These are phyloP conservation scores for Erpetoichthys calabaricus DNA, from an alignment of 2,797 vertebrate species.

Conservation along the genomic window DNA sequence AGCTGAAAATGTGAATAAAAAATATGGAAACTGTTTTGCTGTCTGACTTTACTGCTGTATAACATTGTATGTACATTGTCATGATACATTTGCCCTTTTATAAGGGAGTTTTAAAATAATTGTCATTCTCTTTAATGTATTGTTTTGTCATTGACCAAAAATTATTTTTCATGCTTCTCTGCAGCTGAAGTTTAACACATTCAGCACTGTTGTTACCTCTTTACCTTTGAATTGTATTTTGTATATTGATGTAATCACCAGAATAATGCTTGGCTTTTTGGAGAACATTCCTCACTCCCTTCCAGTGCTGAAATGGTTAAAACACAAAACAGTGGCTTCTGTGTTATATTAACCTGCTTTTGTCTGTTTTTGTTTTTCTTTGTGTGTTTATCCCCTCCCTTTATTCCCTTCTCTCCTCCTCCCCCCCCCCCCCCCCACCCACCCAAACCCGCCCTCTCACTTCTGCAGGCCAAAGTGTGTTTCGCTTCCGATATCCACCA, in stretches of 20 bases:
- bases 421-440: slow-evolving; percentile 8
- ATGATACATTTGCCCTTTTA: too few relatives aligned
- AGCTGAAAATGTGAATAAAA: too few relatives aligned
- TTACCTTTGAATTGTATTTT: too few relatives aligned
- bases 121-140: too few relatives aligned
- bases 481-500: slow-evolving; percentile 64
- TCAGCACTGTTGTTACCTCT: not conserved
- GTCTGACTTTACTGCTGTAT: too few relatives aligned
- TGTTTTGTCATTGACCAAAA: too few relatives aligned
- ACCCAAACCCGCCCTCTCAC: slow-evolving; percentile 4
- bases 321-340: slow-evolving; percentile 13
- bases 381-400: slow-evolving; percentile 12
- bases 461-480: slow-evolving; percentile 60
- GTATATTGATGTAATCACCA: too few relatives aligned
- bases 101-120: too few relatives aligned
- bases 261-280: too few relatives aligned
- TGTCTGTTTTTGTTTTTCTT: slow-evolving; percentile 16
- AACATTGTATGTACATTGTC: too few relatives aligned
- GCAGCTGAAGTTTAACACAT: not conserved
- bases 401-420: slow-evolving; percentile 4
- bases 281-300: not conserved
- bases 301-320: slow-evolving; percentile 7
- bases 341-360: slow-evolving; percentile 5
- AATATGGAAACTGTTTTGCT: too few relatives aligned
- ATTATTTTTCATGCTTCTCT: not conserved